Evolutionary conservation across 37 sponge, comb jelly and placozoan genomes (phyloP), one percentile per base, ranked within the genome.

Genomic region (Eunapius fragilis): DNA sequence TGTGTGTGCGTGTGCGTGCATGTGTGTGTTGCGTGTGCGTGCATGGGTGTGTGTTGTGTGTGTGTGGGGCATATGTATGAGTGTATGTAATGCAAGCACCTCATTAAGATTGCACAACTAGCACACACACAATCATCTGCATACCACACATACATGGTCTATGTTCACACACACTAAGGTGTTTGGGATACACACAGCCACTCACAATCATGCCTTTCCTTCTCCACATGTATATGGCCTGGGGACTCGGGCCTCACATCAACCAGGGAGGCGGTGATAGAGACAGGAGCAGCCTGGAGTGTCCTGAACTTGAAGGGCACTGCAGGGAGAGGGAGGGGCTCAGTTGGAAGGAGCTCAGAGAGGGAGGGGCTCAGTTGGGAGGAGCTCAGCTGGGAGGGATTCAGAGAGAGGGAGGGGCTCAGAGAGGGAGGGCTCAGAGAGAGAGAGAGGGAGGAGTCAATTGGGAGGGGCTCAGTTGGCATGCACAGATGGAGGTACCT

Each of bases 401-500:
- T 27, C 10, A 28, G 75, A 6, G 3, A 28, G 31, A 33, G 6
- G 75, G 75, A 35, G 35, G 76, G 35, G 34, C 1, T 36, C 0
- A 36, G 30, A 50, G 28, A 50, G 26, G 58, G 58, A 58, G 58
- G 22, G 58, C 6, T 12, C 19, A 58, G 58, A 19, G 58, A 19
- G 22, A 11, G 22, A 10, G 1, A 58, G 22, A 58, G 58, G 22
- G 19, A 31, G 25, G 73, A n/a, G n/a, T n/a, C n/a, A n/a, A n/a
- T n/a, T n/a, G n/a, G n/a, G n/a, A n/a, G n/a, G n/a, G n/a, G 17
- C 58, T 17, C 41, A 41, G 41, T 6, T 41, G 41, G 7, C 28
- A 70, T 28, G 13, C 74, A 31, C 26, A 24, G 11, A 11, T 19
- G 19, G 17, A 48, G 80, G 76, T 32, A 91, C 94, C 38, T 85